Evolutionary conservation across 2,888 invertebrate species (phyloP).

Genomic region (Geotrupes spiniger): DNA sequence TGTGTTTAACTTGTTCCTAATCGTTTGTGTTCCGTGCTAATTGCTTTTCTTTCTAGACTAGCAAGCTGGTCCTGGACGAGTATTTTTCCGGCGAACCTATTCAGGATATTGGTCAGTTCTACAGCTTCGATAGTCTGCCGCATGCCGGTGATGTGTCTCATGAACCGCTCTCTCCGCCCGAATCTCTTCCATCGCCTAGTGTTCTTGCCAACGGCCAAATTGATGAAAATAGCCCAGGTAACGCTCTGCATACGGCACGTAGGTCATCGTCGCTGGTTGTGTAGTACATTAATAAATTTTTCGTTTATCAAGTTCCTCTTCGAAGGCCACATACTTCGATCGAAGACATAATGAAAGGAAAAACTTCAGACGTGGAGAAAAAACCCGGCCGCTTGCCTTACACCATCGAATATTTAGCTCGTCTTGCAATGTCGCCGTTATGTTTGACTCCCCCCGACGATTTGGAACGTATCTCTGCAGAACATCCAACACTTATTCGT

Average conservation of each 20-base stretch:
- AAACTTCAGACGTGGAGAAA: constrained; percentile 26
- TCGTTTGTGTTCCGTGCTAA: not conserved
- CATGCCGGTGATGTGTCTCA: constrained; percentile 33
- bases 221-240: constrained; percentile 23
- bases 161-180: constrained; percentile 43
- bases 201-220: constrained; percentile 34
- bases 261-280: not conserved
- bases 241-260: constrained; percentile 9
- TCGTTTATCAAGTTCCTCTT: constrained; percentile 32
- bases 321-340: constrained; percentile 43
- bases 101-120: constrained; percentile 47
- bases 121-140: constrained; percentile 48
- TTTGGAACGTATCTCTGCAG: constrained; percentile 54
- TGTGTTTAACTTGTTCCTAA: constrained; percentile 46
- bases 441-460: constrained; percentile 54
- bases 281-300: constrained; percentile 24
- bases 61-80: constrained; percentile 84
- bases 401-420: constrained; percentile 53
- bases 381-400: constrained; percentile 29
- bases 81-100: constrained; percentile 62
- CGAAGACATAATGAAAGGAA: constrained; percentile 44
- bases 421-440: constrained; percentile 56
- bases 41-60: constrained; percentile 59
- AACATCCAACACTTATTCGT: constrained; percentile 54
- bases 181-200: constrained; percentile 41